phyloP scores from a whole-genome alignment of 2,888 invertebrate genomes.

The Fragum whitleyi region DNA sequence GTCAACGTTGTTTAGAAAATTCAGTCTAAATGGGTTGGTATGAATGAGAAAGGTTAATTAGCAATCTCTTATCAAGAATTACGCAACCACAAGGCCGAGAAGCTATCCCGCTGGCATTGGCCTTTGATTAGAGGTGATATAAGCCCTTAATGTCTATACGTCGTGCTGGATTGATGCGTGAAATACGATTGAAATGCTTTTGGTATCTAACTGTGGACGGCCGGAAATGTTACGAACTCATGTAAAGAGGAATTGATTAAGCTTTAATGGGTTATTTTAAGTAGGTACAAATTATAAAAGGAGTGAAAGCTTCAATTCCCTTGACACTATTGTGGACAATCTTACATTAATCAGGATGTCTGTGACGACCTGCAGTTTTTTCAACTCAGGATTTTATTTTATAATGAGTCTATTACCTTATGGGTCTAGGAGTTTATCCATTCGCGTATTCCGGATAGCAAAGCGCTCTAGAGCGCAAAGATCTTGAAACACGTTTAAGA shows the following conservation, averaged over 20 bases:
- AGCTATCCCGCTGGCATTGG: conserved; percentile 12
- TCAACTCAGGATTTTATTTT: no score
- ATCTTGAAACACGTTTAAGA: no score
- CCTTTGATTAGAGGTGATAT: conserved; percentile 42
- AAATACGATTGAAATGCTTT: conserved; percentile 18
- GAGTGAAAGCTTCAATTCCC: not conserved
- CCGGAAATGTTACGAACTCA: conserved; percentile 20
- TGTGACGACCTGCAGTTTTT: no score
- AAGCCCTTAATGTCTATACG: conserved; percentile 33
- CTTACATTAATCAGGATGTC: no score
- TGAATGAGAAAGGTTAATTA: conserved; percentile 14
- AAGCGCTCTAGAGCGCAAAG: no score
- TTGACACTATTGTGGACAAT: not conserved
- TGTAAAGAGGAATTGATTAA: not conserved
- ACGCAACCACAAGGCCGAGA: not conserved
- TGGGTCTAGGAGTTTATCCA: no score
- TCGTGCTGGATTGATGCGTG: conserved; percentile 2
- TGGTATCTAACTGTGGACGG: not conserved
- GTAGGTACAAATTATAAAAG: not conserved
- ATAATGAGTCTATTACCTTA: no score
- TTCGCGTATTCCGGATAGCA: no score
- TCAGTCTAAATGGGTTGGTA: no score
- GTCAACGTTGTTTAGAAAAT: no score
- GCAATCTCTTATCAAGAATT: conserved; percentile 12
- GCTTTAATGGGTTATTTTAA: not conserved